Base-by-base conservation (phyloP, 1,140 invertebrate genomes). In the Helicorthomorpha holstii region DNA sequence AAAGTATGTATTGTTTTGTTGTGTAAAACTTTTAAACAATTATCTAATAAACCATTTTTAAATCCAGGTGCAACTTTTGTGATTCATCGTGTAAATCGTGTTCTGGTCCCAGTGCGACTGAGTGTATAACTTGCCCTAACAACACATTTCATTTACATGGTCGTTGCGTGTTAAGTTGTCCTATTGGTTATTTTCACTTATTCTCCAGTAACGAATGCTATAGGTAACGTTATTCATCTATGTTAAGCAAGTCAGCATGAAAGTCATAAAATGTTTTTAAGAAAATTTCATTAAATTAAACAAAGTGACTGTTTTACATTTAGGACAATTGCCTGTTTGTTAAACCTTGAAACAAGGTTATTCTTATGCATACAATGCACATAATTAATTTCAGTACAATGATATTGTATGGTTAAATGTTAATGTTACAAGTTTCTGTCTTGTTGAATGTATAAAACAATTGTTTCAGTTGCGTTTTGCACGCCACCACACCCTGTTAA, bases 71-170 rank as follows among this genome's bases (percentile, higher is more conserved):
- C 64, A 74, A 76, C 14, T 71, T 75, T 4, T 91, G 87, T 64
- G 80, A 88, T 66, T 61, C 75, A 12, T 77, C 77, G 4, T 92
- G 87, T 65, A 81, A 80, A 57, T 85, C 85, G 1, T 92, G 87
- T 62, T 80, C 75, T 56, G 85, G 84, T 22, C 76, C 79, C 3
- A 75, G 76, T 24, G 77, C 81, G 57, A 73, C 77, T 34, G 78
- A 89, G 53, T 92, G 87, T 66, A 79, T 90, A 34, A 78, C 79
- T 14, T 91, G 87, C 66, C 74, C 74, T 16, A 4, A 3, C 3
- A 50, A 50, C 16, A 19, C 22, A 22, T 14, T 50, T 12, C 48
- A 50, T 41, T 41, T 22, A 23, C 10, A 50, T 50, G 69, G 69
- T 23, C 64, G 58, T 4, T 76, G 74, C 53, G 61, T 59, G n/a